Percentiles rank a stretch among this genome's conserved stretches.
Evolutionary conservation across 64 coral and sea anemone species (phyloP).

Genomic region (Montipora efflorescens): DNA sequence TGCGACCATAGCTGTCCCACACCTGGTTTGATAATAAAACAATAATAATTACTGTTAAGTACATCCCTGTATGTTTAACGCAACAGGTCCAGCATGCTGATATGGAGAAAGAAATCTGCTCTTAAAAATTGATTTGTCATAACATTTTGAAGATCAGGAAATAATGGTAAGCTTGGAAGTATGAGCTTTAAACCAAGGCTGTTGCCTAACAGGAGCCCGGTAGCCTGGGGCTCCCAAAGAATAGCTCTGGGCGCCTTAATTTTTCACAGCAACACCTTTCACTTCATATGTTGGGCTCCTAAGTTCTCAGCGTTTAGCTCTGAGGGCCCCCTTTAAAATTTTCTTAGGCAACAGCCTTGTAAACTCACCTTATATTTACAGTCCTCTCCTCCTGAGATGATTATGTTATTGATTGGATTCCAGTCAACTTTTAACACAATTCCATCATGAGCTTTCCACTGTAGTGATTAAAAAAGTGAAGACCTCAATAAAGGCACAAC

Average conservation of each 20-base stretch:
- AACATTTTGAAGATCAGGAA: neutral
- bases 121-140: neutral
- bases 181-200: too few species aligned
- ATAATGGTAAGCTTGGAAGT: neutral
- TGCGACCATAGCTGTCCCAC: conserved; percentile 97
- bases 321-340: too few species aligned
- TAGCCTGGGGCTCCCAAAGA: too few species aligned
- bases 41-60: too few species aligned
- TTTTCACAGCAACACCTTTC: too few species aligned
- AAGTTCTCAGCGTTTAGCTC: too few species aligned
- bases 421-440: conserved; percentile 98
- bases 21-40: conserved; percentile 55
- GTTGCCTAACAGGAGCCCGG: too few species aligned
- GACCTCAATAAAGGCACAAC: neutral
- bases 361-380: conserved; percentile 96
- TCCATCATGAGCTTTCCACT: conserved; percentile 99
- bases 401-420: conserved; percentile 98
- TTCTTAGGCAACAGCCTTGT: too few species aligned
- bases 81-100: too few species aligned
- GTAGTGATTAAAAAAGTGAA: conserved; percentile 3
- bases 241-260: too few species aligned
- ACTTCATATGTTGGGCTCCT: too few species aligned
- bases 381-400: conserved; percentile 98
- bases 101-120: neutral
- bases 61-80: too few species aligned